These are phyloP conservation scores for Diachrysia chrysitis DNA, from an alignment of 2,888 invertebrate genomes.

Conservation along the genomic window DNA sequence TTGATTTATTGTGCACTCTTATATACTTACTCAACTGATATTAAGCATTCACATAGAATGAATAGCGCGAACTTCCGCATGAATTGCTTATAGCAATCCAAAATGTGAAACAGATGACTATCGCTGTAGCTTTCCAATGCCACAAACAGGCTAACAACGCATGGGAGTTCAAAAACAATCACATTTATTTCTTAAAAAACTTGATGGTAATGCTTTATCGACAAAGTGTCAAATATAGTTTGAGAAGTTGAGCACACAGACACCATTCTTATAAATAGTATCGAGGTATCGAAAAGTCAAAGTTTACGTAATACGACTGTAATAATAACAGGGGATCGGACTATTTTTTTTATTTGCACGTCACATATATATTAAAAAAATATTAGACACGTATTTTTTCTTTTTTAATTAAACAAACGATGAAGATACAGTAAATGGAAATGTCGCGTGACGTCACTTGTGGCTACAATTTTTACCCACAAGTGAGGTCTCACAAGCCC, in stretches of 20 bases:
- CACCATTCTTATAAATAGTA: neutral
- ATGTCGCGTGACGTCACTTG: too few species aligned
- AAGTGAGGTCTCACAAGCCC: too few species aligned
- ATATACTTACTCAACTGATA: neutral
- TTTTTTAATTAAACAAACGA: too few species aligned
- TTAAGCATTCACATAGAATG: conserved; percentile 1
- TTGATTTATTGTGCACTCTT: neutral
- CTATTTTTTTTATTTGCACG: too few species aligned
- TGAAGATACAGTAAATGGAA: too few species aligned
- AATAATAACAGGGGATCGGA: too few species aligned
- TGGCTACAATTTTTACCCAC: too few species aligned
- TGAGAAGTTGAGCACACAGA: neutral
- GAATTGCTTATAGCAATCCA: neutral
- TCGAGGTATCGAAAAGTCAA: too few species aligned
- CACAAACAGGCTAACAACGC: neutral
- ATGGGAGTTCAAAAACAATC: neutral
- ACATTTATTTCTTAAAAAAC: neutral
- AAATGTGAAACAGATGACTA: neutral
- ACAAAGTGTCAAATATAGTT: neutral
- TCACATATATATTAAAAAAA: too few species aligned
- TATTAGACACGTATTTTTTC: too few species aligned
- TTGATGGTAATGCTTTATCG: neutral
- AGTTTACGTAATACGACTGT: conserved; percentile 6
- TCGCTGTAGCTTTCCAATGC: neutral
- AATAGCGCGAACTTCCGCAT: neutral